Percentiles rank a stretch among this genome's conserved stretches.
phyloP scores from a whole-genome alignment of 2,797 vertebrate genomes.

The Monodelphis domestica region DNA sequence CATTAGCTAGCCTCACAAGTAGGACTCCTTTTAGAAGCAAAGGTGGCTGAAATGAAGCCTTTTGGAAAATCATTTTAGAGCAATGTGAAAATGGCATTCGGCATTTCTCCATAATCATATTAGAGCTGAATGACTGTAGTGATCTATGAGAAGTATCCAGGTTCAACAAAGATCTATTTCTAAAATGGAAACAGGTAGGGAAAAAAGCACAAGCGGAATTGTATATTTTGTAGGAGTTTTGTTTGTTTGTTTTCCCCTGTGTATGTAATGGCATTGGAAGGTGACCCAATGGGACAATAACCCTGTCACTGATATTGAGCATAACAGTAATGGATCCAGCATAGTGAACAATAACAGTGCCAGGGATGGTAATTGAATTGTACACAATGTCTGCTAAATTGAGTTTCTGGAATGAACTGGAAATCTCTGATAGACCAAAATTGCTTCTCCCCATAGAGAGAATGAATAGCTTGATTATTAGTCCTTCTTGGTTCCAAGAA shows the following conservation, averaged over 20 bases:
- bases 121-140: not conserved
- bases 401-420: constrained; percentile 15
- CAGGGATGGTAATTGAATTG: not conserved
- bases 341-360: not conserved
- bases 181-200: not conserved
- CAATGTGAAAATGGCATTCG: constrained; percentile 28
- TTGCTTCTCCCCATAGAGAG: not conserved
- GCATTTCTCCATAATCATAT: not conserved
- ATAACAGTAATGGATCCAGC: not conserved
- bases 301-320: not conserved
- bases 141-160: constrained; percentile 7
- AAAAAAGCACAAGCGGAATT: not conserved
- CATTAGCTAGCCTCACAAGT: not conserved
- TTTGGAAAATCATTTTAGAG: constrained; percentile 20
- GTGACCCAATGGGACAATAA: not conserved
- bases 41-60: not conserved
- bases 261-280: not conserved
- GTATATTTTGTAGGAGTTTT: not conserved
- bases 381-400: not conserved
- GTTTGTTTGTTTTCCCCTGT: not conserved
- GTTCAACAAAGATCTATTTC: not conserved
- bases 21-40: not conserved
- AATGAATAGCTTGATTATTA: not conserved
- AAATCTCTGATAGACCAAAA: constrained; percentile 20
- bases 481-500: not conserved